A percentile compares a stretch with the other conserved stretches of the same genome.
phyloP scores from a whole-genome alignment of 37 sponge, comb jelly and placozoan genomes.

The Halisarca cf. caerulea region DNA sequence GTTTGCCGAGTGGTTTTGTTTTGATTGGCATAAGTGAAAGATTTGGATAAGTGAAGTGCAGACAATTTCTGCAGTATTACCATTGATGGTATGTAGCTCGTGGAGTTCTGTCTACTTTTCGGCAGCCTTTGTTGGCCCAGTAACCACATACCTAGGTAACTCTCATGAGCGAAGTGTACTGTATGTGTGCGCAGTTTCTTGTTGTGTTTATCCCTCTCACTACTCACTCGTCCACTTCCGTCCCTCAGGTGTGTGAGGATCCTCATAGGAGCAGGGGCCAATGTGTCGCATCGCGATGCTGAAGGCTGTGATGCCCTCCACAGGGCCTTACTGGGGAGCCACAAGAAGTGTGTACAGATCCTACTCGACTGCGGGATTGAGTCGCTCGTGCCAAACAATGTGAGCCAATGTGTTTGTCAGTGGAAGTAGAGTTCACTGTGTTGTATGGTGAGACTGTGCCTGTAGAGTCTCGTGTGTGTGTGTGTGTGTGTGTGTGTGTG shows the following conservation, averaged over 20 bases:
- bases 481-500: background rate
- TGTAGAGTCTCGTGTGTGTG: background rate
- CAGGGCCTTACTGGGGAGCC: constrained; percentile 6
- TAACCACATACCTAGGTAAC: background rate
- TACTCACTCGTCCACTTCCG: background rate
- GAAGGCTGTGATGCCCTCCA: constrained; percentile 21
- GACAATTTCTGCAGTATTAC: no score
- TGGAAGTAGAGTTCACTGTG: no score
- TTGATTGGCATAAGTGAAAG: no score
- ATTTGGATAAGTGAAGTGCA: no score
- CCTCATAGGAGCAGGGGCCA: background rate
- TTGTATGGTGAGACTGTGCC: background rate
- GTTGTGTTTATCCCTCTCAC: background rate
- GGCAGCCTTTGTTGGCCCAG: no score
- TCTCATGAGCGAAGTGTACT: no score
- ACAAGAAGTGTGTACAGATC: constrained; percentile 2
- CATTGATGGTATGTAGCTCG: no score
- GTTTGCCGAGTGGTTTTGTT: no score
- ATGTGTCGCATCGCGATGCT: background rate
- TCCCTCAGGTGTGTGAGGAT: background rate
- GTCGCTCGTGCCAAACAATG: constrained; percentile 6
- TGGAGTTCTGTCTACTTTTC: no score
- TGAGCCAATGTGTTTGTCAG: background rate
- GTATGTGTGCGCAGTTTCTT: background rate
- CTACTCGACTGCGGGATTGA: constrained; percentile 2